Percentiles rank a stretch among this genome's conserved stretches.
phyloP scores from a whole-genome alignment of 2,888 invertebrate genomes.

The Hyppa rectilinea region DNA sequence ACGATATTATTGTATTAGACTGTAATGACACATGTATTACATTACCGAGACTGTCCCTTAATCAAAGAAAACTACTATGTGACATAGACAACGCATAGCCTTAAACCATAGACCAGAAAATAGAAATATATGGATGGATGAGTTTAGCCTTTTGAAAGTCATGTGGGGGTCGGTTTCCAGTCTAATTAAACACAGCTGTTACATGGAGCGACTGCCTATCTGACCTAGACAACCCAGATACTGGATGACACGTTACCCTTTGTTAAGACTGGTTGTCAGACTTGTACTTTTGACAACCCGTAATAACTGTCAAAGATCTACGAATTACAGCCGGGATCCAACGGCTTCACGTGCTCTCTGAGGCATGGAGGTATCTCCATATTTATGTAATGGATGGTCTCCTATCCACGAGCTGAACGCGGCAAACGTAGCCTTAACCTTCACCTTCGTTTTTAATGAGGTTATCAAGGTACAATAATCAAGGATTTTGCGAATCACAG shows the following conservation, averaged over 20 bases:
- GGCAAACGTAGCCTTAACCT: no score
- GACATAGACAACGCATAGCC: no score
- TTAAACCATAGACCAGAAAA: no score
- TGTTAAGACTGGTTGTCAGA: not conserved
- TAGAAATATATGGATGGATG: no score
- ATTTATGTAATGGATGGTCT: not conserved
- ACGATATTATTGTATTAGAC: conserved; percentile 11
- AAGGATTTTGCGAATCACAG: not conserved
- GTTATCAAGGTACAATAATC: no score
- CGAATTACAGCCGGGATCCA: not conserved
- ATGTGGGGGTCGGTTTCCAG: no score
- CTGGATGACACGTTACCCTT: no score
- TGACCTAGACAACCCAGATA: not conserved
- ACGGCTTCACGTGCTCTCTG: not conserved
- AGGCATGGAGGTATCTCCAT: not conserved
- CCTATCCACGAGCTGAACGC: not conserved
- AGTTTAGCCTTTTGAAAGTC: no score
- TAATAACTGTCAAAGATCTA: not conserved
- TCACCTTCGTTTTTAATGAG: no score
- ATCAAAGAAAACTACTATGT: not conserved
- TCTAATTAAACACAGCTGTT: no score
- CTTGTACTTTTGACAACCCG: no score
- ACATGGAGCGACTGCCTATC: not conserved
- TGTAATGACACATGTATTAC: not conserved
- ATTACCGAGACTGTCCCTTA: not conserved